Evolutionary conservation across 1,140 invertebrate genomes (phyloP).

Genomic region (Himalopsyche phryganea): DNA sequence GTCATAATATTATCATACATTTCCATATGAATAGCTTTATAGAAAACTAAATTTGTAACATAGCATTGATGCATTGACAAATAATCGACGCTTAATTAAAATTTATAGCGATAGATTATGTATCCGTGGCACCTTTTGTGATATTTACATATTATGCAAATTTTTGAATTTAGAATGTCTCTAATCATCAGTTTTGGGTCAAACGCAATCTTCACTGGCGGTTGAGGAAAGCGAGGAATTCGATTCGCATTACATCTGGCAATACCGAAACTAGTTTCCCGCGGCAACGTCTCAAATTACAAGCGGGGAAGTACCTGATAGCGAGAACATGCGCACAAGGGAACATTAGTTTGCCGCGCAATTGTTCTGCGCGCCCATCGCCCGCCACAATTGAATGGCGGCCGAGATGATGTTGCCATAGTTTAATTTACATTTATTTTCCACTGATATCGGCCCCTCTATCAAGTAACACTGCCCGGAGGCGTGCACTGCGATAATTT

Average conservation of each 20-base stretch:
- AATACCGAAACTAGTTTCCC: background rate
- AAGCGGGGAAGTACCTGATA: background rate
- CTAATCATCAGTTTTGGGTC: no score
- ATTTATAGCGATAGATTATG: no score
- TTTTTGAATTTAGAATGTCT: no score
- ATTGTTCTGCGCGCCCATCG: slow-evolving; percentile 1
- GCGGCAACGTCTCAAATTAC: slow-evolving; percentile 2
- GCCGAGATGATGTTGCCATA: background rate
- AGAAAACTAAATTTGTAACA: no score
- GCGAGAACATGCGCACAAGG: background rate
- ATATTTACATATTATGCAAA: no score
- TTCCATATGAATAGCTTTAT: no score
- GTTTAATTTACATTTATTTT: slow-evolving; percentile 8
- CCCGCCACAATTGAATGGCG: background rate
- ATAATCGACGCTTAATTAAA: no score
- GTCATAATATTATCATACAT: no score
- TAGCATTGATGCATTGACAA: no score
- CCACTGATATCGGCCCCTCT: slow-evolving; percentile 1
- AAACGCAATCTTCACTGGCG: background rate
- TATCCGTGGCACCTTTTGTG: no score
- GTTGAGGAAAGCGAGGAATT: background rate
- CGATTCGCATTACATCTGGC: background rate
- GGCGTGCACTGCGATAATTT: background rate
- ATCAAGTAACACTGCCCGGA: background rate
- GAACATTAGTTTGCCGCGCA: slow-evolving; percentile 1